Conservation (phyloP, 2,888 invertebrate genomes). For the Diarsia rubi region DNA sequence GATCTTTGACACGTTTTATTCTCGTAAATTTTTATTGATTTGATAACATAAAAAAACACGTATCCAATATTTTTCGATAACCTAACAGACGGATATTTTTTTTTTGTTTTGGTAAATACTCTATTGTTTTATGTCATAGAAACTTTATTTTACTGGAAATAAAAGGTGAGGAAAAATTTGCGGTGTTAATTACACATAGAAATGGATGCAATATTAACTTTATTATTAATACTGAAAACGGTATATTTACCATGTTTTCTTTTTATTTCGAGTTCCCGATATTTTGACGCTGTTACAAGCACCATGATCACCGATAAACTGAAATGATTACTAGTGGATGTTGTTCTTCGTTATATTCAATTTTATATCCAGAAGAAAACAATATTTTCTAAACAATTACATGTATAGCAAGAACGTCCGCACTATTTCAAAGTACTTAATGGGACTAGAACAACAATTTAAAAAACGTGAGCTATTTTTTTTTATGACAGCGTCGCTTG, state of each 20-base stretch:
- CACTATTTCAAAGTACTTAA: constrained; percentile 9
- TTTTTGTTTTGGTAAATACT: too few relatives aligned
- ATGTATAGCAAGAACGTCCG: not conserved
- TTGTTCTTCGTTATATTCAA: not conserved
- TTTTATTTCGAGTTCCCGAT: too few relatives aligned
- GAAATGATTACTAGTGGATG: too few relatives aligned
- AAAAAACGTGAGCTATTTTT: constrained; percentile 25
- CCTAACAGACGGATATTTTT: too few relatives aligned
- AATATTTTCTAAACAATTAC: constrained; percentile 2
- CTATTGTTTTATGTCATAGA: too few relatives aligned
- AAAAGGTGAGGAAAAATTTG: not conserved
- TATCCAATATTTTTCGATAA: too few relatives aligned
- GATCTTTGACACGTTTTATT: too few relatives aligned
- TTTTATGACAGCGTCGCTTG: constrained; percentile 11
- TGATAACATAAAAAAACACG: too few relatives aligned
- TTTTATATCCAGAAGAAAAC: not conserved
- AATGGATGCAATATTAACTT: not conserved
- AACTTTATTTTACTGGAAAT: not conserved
- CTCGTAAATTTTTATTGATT: too few relatives aligned
- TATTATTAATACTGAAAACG: not conserved
- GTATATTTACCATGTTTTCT: too few relatives aligned
- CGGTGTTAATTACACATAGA: not conserved
- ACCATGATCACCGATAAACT: too few relatives aligned
- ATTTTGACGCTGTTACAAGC: too few relatives aligned
- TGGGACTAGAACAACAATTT: not conserved